Evolutionary conservation across 2,797 vertebrate species (phyloP), one percentile per base, ranked within the genome.

Genomic region (Pangasius larnaudii): DNA sequence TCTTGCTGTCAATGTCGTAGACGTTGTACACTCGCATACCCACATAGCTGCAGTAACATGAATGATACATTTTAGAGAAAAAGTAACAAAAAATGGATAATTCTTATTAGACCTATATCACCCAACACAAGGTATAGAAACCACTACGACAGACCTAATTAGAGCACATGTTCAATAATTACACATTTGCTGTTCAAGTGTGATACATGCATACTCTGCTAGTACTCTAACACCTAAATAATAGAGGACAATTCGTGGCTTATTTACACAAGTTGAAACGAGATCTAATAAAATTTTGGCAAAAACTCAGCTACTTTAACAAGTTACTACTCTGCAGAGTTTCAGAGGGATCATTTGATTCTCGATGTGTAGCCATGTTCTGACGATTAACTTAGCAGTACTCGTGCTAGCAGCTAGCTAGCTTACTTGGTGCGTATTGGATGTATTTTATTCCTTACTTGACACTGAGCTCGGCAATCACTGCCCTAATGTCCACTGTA

Each of bases 1-100:
- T 99, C 96, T 98, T 99, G 78, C 94, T 99, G 94, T 99, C 99
- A 94, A 99, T 98, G 94, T 99, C 99, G 51, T 99, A 99, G 69
- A 99, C 96, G 88, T 99, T 99, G 95, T 98, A 95, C 39, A 99
- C 98, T 93, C 98, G 96, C 98, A 99, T 99, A 61, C 98, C 98
- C 90, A 99, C 84, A 90, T 98, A 97, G 92, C 98, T 99, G 95
- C 9, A 88, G 77, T 6, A 90, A 92, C 19, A 71, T 16, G 7
- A 65, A 42, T 85, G 84, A 72, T 5, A 77, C 46, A 33, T 74
- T 65, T 36, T 16, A 65, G 4, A 56, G 36, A 71, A 16, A 87
- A 74, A 19, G 33, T 51, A 92, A 56, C 39, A 88, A 87, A 71
- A 6, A 84, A 90, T 0, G 59, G 5, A 30, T 30, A 30, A 27